phyloP scores from a whole-genome alignment of 1,140 invertebrate genomes.

The Platyscapa corneri region DNA sequence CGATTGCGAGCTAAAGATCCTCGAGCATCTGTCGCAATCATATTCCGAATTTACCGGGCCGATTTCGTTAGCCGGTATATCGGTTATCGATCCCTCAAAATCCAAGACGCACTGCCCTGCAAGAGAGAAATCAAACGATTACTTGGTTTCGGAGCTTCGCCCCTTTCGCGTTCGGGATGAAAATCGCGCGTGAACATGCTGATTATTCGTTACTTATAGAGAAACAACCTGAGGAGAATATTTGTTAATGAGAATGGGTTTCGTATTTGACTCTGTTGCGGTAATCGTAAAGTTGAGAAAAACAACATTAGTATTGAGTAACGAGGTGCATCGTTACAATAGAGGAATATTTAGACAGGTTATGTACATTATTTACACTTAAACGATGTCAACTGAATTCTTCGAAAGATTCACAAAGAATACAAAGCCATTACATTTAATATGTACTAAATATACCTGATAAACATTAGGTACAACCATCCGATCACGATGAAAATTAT shows the following conservation, averaged over 20 bases:
- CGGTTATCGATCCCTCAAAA: not conserved
- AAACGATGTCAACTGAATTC: not conserved
- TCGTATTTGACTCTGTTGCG: not conserved
- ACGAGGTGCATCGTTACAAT: not conserved
- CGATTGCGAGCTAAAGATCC: conserved; percentile 69
- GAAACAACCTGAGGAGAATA: not conserved
- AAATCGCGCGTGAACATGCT: not conserved
- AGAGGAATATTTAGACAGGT: not conserved
- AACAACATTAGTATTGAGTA: not conserved
- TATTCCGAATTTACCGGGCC: not conserved
- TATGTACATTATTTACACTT: not conserved
- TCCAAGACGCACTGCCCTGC: not conserved
- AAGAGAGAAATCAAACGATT: not conserved
- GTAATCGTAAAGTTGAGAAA: not conserved
- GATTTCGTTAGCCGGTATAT: conserved; percentile 11
- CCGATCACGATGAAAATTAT: not conserved
- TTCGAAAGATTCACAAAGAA: too few species aligned
- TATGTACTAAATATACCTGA: too few species aligned
- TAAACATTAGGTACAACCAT: too few species aligned
- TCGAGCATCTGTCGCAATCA: conserved; percentile 67
- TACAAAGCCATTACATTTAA: too few species aligned
- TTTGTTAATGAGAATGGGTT: conserved; percentile 3
- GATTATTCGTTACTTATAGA: not conserved
- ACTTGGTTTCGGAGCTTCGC: not conserved
- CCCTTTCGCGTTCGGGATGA: not conserved